Base-by-base conservation (phyloP, 2,113 vertebrate species). In the Hucho hucho region DNA sequence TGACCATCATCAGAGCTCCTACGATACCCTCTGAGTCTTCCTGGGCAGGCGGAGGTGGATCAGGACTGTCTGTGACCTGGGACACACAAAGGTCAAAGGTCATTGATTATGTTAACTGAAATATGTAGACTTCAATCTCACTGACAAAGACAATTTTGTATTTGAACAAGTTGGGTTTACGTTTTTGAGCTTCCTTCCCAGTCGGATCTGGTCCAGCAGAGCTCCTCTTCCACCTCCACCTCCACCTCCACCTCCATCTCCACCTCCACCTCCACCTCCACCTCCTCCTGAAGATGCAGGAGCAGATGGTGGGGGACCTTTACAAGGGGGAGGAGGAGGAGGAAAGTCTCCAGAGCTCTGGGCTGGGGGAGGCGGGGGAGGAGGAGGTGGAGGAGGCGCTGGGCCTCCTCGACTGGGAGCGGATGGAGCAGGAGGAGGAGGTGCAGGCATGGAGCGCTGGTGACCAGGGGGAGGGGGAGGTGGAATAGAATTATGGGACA, bases 1-100 rank as follows among this genome's bases (percentile, higher is more conserved):
- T 97, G 80, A 94, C 96, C n/a, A 93, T 91, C 94, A 97, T 97
- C 61, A 97, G 92, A 49, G 96, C 96, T 1, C 95, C 95, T 1
- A 97, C 96, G 29, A 97, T 92, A 26, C 96, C 96, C 75, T 87
- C 78, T 24, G 83, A 83, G 14, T 91, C 89, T 3, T 63, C 6
- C 2, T 88, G 22, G 3, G 80, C 3, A 61, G 91, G 75, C 0
- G 87, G 26, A 6, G 87, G 69, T 9, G 47, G 49, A 0, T 96
- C 94, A 0, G 85, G 49, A 32, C n/a, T 78, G 0, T 89, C 86
- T 7, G 73, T 69, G 69, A 93, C 92, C 92, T 94, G 5, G 0
- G 37, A 74, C 13, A 80, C 9, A 43, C 47, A 67, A 0, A 24
- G 13, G 24, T 20, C 43, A 26, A 28, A 61, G 20, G 20, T 7